phyloP scores from a whole-genome alignment of 2,888 invertebrate species.

The Oscheius onirici region DNA sequence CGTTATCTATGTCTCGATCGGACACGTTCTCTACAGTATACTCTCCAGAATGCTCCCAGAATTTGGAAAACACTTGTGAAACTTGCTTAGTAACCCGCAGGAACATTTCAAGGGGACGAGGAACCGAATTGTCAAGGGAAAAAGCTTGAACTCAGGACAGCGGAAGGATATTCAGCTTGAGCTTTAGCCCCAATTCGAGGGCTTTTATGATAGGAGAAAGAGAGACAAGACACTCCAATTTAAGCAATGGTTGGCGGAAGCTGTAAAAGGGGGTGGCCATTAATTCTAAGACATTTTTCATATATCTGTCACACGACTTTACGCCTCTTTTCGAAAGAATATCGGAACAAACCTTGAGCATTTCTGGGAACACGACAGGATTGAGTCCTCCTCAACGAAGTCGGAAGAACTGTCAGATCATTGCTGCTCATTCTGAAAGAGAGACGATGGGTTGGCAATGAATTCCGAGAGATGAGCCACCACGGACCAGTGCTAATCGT shows the following conservation, averaged over 20 bases:
- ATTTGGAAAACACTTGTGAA: no score
- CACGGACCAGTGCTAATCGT: constrained; percentile 26
- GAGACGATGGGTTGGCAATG: background rate
- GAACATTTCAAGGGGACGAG: no score
- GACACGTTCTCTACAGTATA: no score
- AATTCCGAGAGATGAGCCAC: constrained; percentile 17
- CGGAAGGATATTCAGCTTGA: no score
- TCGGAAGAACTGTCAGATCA: constrained; percentile 21
- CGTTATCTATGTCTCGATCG: no score
- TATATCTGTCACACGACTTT: background rate
- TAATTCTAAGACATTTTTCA: background rate
- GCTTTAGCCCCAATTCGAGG: no score
- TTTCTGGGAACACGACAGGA: constrained; percentile 25
- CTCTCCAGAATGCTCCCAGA: no score
- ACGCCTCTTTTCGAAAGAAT: background rate
- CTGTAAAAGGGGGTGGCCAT: constrained; percentile 2
- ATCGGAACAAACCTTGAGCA: background rate
- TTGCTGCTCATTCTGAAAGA: constrained; percentile 4
- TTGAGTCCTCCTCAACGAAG: constrained; percentile 30
- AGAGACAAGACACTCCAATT: constrained; percentile 16
- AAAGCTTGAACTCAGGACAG: no score
- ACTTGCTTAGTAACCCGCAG: no score
- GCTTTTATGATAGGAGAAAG: background rate
- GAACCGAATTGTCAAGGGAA: no score
- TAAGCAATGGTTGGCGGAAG: constrained; percentile 12